Percentiles rank a stretch among this genome's conserved stretches.
Conservation (phyloP, 2,888 invertebrate genomes). For the Bellardia pandia region DNA sequence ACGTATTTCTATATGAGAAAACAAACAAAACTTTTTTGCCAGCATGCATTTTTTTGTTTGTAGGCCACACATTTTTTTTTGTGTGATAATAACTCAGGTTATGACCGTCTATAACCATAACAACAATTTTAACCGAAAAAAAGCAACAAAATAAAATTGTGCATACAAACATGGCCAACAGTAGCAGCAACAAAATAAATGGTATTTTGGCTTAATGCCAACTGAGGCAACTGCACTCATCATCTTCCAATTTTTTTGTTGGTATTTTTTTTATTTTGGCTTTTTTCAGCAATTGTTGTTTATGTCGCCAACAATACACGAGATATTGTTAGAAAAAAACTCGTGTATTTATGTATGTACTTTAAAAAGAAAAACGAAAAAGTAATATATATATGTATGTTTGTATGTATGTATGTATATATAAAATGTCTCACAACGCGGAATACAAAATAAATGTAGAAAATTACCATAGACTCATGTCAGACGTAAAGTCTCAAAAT, state of each 20-base stretch:
- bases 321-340: slow-evolving; percentile 35
- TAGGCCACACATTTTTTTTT: slow-evolving; percentile 45
- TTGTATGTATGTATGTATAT: too few species aligned
- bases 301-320: slow-evolving; percentile 60
- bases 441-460: slow-evolving; percentile 53
- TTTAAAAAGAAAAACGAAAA: slow-evolving; percentile 8
- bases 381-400: not conserved
- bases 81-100: slow-evolving; percentile 53
- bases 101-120: slow-evolving; percentile 52
- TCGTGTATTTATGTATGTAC: not conserved
- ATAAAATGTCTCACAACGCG: slow-evolving; percentile 41
- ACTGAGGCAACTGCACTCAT: slow-evolving; percentile 71
- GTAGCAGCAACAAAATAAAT: slow-evolving; percentile 39
- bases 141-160: not conserved
- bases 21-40: not conserved
- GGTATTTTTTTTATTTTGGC: slow-evolving; percentile 1
- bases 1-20: not conserved
- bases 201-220: slow-evolving; percentile 69
- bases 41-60: slow-evolving; percentile 21
- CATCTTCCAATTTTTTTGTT: slow-evolving; percentile 4
- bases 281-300: slow-evolving; percentile 42
- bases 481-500: slow-evolving; percentile 72
- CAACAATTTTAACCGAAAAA: slow-evolving; percentile 30
- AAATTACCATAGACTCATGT: slow-evolving; percentile 67
- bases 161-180: slow-evolving; percentile 44